Evolutionary conservation across 2,113 vertebrate genomes (phyloP), one percentile per base, ranked within the genome.

Genomic region (Atlantisia rogersi): DNA sequence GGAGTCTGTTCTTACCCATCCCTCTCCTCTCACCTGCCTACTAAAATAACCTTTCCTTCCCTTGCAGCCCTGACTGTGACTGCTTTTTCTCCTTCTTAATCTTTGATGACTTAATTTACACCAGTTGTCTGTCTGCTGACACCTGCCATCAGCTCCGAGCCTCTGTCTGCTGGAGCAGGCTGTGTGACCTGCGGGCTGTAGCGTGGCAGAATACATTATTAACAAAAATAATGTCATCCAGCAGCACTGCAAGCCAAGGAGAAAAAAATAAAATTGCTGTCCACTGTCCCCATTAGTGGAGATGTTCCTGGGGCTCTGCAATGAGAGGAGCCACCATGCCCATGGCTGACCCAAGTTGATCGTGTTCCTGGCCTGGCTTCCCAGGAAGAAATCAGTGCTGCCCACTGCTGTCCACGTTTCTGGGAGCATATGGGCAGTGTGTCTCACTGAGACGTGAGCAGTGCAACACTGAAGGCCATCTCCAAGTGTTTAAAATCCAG

Each of bases 41-140:
- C 11, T 60, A 40, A 63, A 82, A 80, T 39, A 85, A 81, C 50
- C 5, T 42, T 46, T 70, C 19, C 24, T 69, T 65, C 24, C 15
- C 29, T 74, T 44, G 13, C 58, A 74, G 71, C 52, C 18, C 7
- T 67, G 32, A 17, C 62, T 77, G 11, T 48, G 24, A 7, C 63
- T 85, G 16, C 11, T 86, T 87, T 92, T 77, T 46, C 42, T 92
- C 86, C 52, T 56, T 77, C 69, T 80, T 92, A 68, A 59, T 77
- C 60, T 94, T 82, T 74, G 71, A 87, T 81, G 46, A 82, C 86
- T 97, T 91, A 73, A 92, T 97, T 95, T 89, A 67, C 59, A 71
- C 29, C 2, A 3, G 9, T 86, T 84, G n/a, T 58, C 46, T 12
- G 7, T 84, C 68, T 94, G 73, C 73, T 84, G 93, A 91, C 89